Conservation (phyloP, 64 coral and sea anemone genomes). For the Stichodactyla mertensii region DNA sequence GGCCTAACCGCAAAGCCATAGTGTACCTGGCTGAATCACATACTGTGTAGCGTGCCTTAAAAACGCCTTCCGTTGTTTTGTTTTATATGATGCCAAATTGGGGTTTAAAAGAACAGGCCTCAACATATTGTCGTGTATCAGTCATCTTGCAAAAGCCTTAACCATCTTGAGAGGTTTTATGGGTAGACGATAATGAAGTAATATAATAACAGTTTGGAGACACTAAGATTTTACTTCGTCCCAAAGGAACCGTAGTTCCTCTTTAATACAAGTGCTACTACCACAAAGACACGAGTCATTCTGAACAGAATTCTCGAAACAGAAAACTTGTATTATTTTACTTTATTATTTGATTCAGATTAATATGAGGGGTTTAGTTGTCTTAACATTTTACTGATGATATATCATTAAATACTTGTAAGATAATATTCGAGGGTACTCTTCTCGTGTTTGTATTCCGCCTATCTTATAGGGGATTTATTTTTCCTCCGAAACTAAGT, state of each 20-base stretch:
- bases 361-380: too few species aligned
- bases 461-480: not conserved
- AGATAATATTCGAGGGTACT: not conserved
- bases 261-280: not conserved
- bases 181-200: not conserved
- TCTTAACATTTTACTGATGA: too few species aligned
- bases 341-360: too few species aligned
- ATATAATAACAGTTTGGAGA: not conserved
- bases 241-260: not conserved
- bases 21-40: not conserved
- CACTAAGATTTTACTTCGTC: not conserved
- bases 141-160: not conserved
- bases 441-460: not conserved
- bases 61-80: not conserved
- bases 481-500: not conserved
- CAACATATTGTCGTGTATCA: not conserved
- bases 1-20: not conserved
- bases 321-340: too few species aligned
- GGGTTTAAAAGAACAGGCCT: not conserved
- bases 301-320: too few species aligned
- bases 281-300: too few species aligned
- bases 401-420: too few species aligned
- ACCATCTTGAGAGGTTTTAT: not conserved
- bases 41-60: not conserved
- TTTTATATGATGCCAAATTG: not conserved